Percentiles rank a stretch among this genome's conserved stretches.
phyloP scores from a whole-genome alignment of 2,113 vertebrate genomes.

The Symphodus melops region DNA sequence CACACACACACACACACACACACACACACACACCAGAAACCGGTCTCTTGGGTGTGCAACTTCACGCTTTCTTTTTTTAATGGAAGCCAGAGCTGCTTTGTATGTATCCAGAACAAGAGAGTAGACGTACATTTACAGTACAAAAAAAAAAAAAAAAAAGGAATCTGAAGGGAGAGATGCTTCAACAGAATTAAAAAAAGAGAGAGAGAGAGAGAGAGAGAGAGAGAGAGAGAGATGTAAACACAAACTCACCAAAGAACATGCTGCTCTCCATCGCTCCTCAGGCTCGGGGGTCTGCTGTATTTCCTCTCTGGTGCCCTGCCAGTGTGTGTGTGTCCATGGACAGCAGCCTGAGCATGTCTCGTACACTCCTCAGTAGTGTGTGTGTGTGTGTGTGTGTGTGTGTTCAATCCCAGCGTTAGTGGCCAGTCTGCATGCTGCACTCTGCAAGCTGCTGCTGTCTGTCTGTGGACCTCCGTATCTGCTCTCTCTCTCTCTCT shows the following conservation, averaged over 20 bases:
- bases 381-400: conserved; percentile 48
- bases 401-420: conserved; percentile 68
- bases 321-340: conserved; percentile 76
- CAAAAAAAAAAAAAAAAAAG: neutral
- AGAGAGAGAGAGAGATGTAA: conserved; percentile 17
- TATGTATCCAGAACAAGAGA: conserved; percentile 3
- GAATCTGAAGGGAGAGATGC: neutral
- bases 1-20: conserved; percentile 26
- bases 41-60: conserved; percentile 40
- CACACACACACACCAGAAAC: neutral
- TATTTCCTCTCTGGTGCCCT: conserved; percentile 84
- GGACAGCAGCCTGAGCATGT: conserved; percentile 76
- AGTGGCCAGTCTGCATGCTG: conserved; percentile 75
- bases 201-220: too few species aligned
- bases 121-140: neutral
- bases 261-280: conserved; percentile 95
- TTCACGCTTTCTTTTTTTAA: conserved; percentile 38
- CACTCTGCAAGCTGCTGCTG: conserved; percentile 67
- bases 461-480: conserved; percentile 56
- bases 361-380: conserved; percentile 81
- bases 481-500: conserved; percentile 45
- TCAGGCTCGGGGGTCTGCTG: conserved; percentile 85
- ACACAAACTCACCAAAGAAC: conserved; percentile 97
- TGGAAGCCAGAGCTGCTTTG: conserved; percentile 33
- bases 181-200: neutral